phyloP scores from a whole-genome alignment of 1,140 invertebrate genomes.

The Sinella curviseta region DNA sequence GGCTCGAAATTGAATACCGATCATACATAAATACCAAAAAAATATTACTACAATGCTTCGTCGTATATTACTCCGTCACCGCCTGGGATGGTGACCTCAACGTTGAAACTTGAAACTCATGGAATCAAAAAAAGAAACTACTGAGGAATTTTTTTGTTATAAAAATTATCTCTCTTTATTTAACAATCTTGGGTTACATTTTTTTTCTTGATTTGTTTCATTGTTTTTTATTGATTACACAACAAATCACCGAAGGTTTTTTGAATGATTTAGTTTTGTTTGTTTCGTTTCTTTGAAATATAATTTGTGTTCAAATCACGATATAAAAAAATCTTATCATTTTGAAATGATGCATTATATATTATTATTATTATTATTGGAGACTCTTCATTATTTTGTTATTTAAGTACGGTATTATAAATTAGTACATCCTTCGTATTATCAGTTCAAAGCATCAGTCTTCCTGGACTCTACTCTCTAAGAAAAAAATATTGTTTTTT shows the following conservation, averaged over 20 bases:
- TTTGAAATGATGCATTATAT: not conserved
- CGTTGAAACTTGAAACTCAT: constrained; percentile 19
- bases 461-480: not conserved
- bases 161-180: not conserved
- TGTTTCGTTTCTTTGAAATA: too few relatives aligned
- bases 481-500: too few relatives aligned
- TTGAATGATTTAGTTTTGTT: too few relatives aligned
- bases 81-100: constrained; percentile 23
- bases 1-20: not conserved
- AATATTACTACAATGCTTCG: constrained; percentile 13
- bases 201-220: not conserved
- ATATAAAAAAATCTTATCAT: too few relatives aligned
- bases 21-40: not conserved
- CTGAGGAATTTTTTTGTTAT: not conserved
- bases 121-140: constrained; percentile 10
- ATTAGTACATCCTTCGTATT: not conserved
- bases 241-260: not conserved
- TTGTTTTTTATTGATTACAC: not conserved
- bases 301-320: too few relatives aligned
- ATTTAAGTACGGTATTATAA: not conserved
- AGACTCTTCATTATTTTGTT: not conserved
- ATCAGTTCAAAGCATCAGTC: constrained; percentile 1
- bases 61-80: constrained; percentile 21
- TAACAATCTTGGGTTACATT: constrained; percentile 23
- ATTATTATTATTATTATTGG: not conserved